Evolutionary conservation across 2,797 vertebrate genomes (phyloP), one percentile per base, ranked within the genome.

Genomic region (Eulemur albifrons): DNA sequence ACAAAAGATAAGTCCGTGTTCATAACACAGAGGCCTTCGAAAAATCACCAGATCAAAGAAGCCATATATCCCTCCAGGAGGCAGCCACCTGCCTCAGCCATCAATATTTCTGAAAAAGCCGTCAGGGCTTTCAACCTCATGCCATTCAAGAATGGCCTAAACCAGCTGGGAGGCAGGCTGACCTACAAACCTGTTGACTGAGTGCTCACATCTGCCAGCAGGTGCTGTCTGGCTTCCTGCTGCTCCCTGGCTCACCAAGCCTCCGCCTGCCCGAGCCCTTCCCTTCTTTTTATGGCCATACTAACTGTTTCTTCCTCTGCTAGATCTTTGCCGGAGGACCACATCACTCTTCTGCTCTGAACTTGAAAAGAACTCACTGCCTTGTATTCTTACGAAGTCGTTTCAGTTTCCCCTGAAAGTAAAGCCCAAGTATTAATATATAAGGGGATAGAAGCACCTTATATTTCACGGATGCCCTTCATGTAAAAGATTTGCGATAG

Each of bases 21-120:
- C 83, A 43, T 85, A 95, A 94, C 94, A 85, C 80, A 96, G 59
- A 95, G 32, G 18, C 21, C 87, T 92, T 96, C 94, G 59, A 93
- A 84, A 94, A 85, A 92, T 87, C 91, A 89, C 65, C 90, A 84
- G 65, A 94, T 97, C 87, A 97, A 98, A 97, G 89, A 84, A 79
- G 43, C 15, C 54, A 21, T 67, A 65, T 38, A 67, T 65, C 14
- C 50, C 13, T 43, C n/a, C 59, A 94, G 54, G 25, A 95, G 86
- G 57, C 27, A 75, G 15, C 45, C 38, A 85, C 91, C 86, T 93
- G 88, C 50, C 84, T 75, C 43, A 89, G 35, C 17, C 79, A 73
- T 54, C 83, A 81, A 9, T 27, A 67, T 82, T 83, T 90, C 90
- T 76, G 57, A 85, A 92, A 92, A 92, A 70, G 15, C 21, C 40